phyloP scores from a whole-genome alignment of 2,113 vertebrate species.

The Clarias gariepinus region DNA sequence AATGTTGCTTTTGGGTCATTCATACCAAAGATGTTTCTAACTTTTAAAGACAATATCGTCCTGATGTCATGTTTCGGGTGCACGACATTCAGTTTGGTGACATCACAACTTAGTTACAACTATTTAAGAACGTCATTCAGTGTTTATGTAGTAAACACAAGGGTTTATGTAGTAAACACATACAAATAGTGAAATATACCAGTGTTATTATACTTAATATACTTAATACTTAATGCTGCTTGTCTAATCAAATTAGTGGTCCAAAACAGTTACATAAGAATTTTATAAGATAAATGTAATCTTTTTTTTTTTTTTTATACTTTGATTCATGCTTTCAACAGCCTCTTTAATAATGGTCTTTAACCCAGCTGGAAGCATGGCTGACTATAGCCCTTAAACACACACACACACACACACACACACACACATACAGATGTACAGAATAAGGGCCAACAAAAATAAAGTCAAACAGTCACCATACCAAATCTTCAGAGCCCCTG shows the following conservation, averaged over 20 bases:
- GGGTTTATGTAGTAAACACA: not conserved
- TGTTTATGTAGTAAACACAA: not conserved
- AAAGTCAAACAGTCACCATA: conserved; percentile 32
- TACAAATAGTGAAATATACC: not conserved
- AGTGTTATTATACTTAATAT: not conserved
- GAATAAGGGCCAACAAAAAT: conserved; percentile 46
- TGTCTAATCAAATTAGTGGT: not conserved
- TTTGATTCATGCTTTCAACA: not conserved
- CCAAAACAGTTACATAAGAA: not conserved
- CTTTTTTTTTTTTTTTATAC: too few species aligned
- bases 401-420: not conserved
- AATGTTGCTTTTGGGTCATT: too few species aligned
- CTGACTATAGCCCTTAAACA: not conserved
- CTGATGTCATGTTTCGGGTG: too few species aligned
- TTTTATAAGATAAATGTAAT: not conserved
- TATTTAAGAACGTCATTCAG: too few species aligned
- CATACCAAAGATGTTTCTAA: too few species aligned
- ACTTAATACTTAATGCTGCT: not conserved
- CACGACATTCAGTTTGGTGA: too few species aligned
- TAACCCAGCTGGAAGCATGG: not conserved
- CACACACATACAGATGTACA: conserved; percentile 12
- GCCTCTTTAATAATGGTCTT: not conserved
- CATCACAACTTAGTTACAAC: too few species aligned
- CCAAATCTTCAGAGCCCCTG: conserved; percentile 33
- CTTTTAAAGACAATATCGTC: too few species aligned